Base-by-base conservation (phyloP, 2,888 invertebrate species). In the Eurois occulta region DNA sequence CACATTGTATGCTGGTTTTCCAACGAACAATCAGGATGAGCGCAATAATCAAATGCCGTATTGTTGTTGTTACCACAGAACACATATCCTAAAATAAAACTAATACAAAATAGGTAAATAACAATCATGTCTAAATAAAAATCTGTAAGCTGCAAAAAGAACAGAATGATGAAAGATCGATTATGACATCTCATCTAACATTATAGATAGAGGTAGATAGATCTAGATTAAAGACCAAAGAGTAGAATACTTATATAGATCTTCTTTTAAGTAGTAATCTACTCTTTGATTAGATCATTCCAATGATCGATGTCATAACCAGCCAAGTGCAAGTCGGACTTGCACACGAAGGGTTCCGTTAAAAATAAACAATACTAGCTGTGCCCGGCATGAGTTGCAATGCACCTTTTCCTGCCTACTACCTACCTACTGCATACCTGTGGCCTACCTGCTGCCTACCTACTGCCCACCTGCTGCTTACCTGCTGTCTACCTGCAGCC, bases 1-100 rank as follows among this genome's bases (percentile, higher is more conserved):
- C 96, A 96, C 90, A 96, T 91, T 0, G 96, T 96, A 78, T 96
- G 96, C 81, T 96, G 96, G 78, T 95, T 94, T 87, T 92, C 92
- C 77, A 96, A 68, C 0, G 96, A 94, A 88, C 96, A 96, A 81
- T 96, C 96, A 2, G 96, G 96, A 81, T 96, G 96, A 10, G 86
- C 78, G 75, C 96, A 96, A 77, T 95, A 96, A 79, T 95, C 91
- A 38, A 64, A 62, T 32, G 69, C 28, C 7, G 43, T n/a, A 78
- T 71, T 75, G 4, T 82, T 84, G 48, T 16, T 52, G n/a, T 84
- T 86, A 21, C 81, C 78, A 86, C 92, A 90, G 78, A 86, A 88
- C 52, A 90, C 91, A 75, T 72, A 67, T 55, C 80, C 78, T 84
- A 91, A 85, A 72, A 89, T 88, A 91, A 92, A 91, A 84, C 78